Evolutionary conservation across 2,888 invertebrate species (phyloP), one percentile per base, ranked within the genome.

Genomic region (Drosophila eohydei): DNA sequence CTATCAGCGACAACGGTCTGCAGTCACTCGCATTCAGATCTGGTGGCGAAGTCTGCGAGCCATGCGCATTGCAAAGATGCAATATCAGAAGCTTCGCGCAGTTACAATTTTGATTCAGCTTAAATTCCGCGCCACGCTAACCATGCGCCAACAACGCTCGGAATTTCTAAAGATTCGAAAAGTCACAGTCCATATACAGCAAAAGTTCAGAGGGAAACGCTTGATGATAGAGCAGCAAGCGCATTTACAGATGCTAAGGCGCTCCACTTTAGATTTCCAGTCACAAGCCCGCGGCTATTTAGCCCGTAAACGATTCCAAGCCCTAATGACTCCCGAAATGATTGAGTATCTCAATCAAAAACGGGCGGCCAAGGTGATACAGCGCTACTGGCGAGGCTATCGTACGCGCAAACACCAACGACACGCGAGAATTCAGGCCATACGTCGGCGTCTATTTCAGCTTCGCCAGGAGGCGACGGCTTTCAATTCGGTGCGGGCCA

Each of bases 301-400:
- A 79, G 93, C 94, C 40, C 92, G 95, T 51, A 92, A 93, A 89
- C 86, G 93, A 57, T 91, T 94, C 68, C 89, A 93, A 81, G 80
- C 80, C n/a, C 93, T 93, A 70, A 94, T 92, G 90, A 94, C 94
- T 70, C 89, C 93, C 2, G 93, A 93, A 88, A 92, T 92, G 66
- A 92, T 91, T 77, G 93, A 93, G 80, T 90, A 94, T 52, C 88
- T 92, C 61, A 92, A 90, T 58, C 92, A 88, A 36, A 91, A 93
- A 74, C 93, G 93, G 73, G 95, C 96, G 5, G 95, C 95, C 12
- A 93, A 93, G 3, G 94, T 94, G 84, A 96, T 96, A 83, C 96
- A 96, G 93, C 94, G 94, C 5, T 91, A 93, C 51, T 95, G 94
- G 93, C 94, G 94, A 2, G 95, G 95, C 0, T 93, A 94, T 81